A percentile compares a stretch with the other conserved stretches of the same genome.
Evolutionary conservation across 2,113 vertebrate species (phyloP).

Genomic region (Sinocyclocheilus anshuiensis): DNA sequence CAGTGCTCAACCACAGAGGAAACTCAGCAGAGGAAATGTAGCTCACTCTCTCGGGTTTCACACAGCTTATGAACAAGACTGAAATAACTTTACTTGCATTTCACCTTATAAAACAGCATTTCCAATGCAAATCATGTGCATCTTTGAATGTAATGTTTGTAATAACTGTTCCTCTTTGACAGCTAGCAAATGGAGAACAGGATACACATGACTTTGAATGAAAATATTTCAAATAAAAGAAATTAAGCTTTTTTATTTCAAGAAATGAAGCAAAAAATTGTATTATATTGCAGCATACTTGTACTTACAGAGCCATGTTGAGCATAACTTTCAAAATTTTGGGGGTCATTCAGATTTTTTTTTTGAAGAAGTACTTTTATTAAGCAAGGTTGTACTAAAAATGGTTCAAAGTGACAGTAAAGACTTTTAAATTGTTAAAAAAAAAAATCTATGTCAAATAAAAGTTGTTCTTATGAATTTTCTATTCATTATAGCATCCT

Average conservation of each 20-base stretch:
- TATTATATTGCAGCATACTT: neutral
- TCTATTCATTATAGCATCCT: neutral
- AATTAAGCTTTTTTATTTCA: neutral
- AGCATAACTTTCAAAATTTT: neutral
- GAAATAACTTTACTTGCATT: neutral
- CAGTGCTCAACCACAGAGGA: constrained; percentile 37
- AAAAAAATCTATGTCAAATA: too few species aligned
- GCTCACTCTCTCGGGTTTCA: constrained; percentile 5
- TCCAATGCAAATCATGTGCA: neutral
- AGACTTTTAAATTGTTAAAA: neutral
- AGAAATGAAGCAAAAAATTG: neutral
- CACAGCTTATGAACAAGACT: constrained; percentile 32
- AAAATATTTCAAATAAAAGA: neutral
- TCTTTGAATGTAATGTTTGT: neutral
- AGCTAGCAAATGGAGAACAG: neutral
- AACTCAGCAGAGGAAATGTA: constrained; percentile 51
- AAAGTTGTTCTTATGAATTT: neutral
- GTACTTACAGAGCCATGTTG: neutral
- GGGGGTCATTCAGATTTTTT: neutral
- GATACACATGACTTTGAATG: neutral
- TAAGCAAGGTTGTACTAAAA: too few species aligned
- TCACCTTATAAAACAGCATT: neutral
- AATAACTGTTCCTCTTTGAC: neutral
- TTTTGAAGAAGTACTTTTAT: too few species aligned
- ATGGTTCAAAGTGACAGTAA: neutral